These are phyloP conservation scores for Hirtodrosophila trivittata DNA, from an alignment of 2,888 invertebrate genomes.

Conservation along the genomic window DNA sequence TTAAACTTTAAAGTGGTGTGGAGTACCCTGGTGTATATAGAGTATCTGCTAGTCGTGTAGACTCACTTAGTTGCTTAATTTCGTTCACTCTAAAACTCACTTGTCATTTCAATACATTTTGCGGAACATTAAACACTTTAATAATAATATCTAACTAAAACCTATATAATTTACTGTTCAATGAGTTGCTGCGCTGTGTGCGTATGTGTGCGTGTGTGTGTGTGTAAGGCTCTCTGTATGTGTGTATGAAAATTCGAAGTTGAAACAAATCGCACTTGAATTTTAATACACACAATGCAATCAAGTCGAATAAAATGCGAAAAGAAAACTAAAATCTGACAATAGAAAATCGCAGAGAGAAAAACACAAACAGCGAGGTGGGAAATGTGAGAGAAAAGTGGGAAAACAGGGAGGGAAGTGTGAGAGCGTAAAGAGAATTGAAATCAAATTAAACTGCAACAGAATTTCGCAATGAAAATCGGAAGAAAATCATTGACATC, in stretches of 20 bases:
- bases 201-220: no score
- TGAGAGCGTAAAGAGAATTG: constrained; percentile 41
- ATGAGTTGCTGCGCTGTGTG: constrained; percentile 29
- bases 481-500: constrained; percentile 65
- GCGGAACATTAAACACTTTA: constrained; percentile 1
- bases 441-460: constrained; percentile 69
- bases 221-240: no score
- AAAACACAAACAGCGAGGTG: no score
- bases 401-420: background rate
- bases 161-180: constrained; percentile 16
- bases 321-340: constrained; percentile 29
- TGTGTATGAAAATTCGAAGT: constrained; percentile 25
- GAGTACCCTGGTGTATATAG: no score
- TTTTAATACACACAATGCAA: constrained; percentile 45
- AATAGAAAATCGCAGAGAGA: constrained; percentile 39
- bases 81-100: background rate
- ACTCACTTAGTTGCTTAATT: no score
- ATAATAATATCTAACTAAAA: background rate
- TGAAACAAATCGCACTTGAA: constrained; percentile 46
- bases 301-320: constrained; percentile 47
- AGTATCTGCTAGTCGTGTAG: no score
- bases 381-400: background rate
- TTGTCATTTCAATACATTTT: constrained; percentile 5
- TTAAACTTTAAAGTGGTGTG: no score
- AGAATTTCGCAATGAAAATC: constrained; percentile 49